These are phyloP conservation scores for Thalassoma bifasciatum DNA, from an alignment of 2,113 vertebrate species.

Conservation along the genomic window DNA sequence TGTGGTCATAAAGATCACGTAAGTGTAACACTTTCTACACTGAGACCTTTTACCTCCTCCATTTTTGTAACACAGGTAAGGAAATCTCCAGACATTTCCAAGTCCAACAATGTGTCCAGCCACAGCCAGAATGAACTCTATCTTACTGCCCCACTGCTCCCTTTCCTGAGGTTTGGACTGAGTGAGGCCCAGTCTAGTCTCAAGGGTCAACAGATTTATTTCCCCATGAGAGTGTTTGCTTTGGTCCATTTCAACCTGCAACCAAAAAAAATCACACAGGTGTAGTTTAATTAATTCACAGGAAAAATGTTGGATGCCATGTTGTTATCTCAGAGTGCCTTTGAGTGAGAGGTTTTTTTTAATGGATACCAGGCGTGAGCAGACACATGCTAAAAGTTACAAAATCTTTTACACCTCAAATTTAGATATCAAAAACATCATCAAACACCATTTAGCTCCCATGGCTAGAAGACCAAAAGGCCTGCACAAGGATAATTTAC, in stretches of 20 bases:
- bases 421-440: not conserved
- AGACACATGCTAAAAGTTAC: too few relatives aligned
- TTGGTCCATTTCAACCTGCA: conserved; percentile 51
- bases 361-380: too few relatives aligned
- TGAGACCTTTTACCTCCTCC: conserved; percentile 77
- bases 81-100: conserved; percentile 85
- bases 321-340: not conserved
- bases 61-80: conserved; percentile 86
- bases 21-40: not conserved
- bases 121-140: conserved; percentile 79
- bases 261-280: not conserved
- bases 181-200: conserved; percentile 2
- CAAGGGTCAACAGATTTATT: conserved; percentile 31
- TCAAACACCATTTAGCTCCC: not conserved
- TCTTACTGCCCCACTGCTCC: conserved; percentile 79
- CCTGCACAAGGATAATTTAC: not conserved
- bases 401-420: not conserved
- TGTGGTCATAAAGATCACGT: not conserved
- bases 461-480: not conserved
- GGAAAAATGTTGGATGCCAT: not conserved
- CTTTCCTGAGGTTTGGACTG: conserved; percentile 64
- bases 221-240: conserved; percentile 25
- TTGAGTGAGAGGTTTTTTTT: too few relatives aligned
- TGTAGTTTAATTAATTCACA: not conserved
- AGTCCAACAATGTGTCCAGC: conserved; percentile 82